Evolutionary conservation across 2,797 vertebrate species (phyloP).

Genomic region (Pseudochirops cupreus): DNA sequence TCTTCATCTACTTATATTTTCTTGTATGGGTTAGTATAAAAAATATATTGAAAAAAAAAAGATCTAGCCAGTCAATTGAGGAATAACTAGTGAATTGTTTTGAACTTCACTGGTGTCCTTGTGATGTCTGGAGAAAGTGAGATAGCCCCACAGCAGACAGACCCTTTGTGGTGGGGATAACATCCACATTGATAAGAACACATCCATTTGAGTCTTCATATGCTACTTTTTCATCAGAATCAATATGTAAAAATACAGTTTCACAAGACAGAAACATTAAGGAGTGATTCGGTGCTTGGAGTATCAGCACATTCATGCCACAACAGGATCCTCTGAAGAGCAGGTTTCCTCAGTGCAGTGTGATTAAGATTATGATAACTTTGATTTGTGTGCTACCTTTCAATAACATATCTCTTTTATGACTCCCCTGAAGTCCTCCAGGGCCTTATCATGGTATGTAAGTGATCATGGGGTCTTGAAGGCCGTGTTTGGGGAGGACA

Average conservation of each 20-base stretch:
- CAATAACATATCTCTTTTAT: not conserved
- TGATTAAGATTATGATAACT: not conserved
- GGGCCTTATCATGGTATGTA: not conserved
- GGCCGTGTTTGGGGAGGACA: not conserved
- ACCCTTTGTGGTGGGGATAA: not conserved
- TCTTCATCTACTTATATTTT: not conserved
- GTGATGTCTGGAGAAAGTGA: not conserved
- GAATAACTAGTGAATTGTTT: not conserved
- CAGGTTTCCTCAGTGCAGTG: not conserved
- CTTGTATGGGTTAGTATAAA: not conserved
- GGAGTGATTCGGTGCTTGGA: not conserved
- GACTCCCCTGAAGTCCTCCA: not conserved
- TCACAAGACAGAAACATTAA: not conserved
- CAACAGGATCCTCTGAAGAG: not conserved
- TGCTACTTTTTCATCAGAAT: not conserved
- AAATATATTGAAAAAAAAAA: not conserved
- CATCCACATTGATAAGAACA: not conserved
- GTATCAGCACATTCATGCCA: not conserved
- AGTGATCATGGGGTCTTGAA: not conserved
- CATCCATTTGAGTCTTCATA: not conserved
- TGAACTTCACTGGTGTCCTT: not conserved
- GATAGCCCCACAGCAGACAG: not conserved
- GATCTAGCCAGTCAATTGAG: not conserved
- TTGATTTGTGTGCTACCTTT: not conserved
- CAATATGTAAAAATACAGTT: not conserved